A percentile compares a stretch with the other conserved stretches of the same genome.
Evolutionary conservation across 1,140 invertebrate genomes (phyloP).

Genomic region (Drosophila kepulauana): DNA sequence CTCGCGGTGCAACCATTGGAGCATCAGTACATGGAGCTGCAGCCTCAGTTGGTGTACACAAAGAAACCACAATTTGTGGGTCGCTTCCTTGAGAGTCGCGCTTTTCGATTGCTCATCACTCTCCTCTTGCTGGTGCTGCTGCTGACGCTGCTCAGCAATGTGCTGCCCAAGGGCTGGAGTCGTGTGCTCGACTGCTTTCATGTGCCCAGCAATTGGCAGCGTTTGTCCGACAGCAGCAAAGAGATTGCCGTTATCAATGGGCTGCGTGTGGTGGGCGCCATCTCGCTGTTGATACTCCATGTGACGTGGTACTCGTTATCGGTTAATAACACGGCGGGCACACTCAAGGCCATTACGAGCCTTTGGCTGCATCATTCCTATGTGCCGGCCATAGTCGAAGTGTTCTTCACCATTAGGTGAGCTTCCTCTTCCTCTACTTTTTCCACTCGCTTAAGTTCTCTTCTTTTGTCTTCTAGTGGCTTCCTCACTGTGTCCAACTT

Average conservation of each 20-base stretch:
- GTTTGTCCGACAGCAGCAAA: conserved; percentile 11
- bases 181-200: conserved; percentile 46
- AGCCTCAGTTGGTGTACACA: conserved; percentile 24
- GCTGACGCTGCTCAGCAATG: neutral
- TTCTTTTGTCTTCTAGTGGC: conserved; percentile 32
- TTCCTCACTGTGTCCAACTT: conserved; percentile 58
- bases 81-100: conserved; percentile 16
- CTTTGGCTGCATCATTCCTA: conserved; percentile 31
- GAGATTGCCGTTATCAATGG: conserved; percentile 60
- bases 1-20: neutral
- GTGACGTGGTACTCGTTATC: conserved; percentile 45
- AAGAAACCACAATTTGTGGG: conserved; percentile 26
- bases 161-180: neutral
- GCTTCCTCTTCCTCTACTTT: neutral
- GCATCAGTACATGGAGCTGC: conserved; percentile 27
- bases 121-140: conserved; percentile 16
- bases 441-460: neutral
- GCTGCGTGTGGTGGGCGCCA: conserved; percentile 42
- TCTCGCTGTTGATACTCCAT: conserved; percentile 39
- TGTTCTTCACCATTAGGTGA: conserved; percentile 62
- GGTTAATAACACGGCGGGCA: conserved; percentile 21
- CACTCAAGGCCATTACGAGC: conserved; percentile 3
- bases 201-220: conserved; percentile 46
- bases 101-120: neutral
- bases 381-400: conserved; percentile 41